These are phyloP conservation scores for Esperia sulphurella DNA, from an alignment of 2,888 invertebrate species.

Conservation along the genomic window DNA sequence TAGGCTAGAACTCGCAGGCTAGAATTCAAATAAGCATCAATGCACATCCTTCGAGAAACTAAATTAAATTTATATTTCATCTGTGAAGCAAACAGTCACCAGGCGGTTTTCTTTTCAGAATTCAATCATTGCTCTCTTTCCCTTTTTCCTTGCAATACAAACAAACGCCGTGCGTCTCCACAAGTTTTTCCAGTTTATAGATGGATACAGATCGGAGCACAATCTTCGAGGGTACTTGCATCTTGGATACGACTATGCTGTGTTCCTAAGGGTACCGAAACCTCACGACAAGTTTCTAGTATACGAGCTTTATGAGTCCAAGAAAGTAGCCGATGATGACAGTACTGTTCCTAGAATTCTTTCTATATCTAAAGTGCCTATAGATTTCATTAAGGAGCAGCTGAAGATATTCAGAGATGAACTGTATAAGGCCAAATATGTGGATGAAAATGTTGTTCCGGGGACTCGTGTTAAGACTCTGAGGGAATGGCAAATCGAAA, in stretches of 20 bases:
- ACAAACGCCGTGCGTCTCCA: conserved; percentile 47
- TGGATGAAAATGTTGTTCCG: conserved; percentile 47
- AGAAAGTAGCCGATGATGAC: conserved; percentile 37
- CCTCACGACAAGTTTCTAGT: conserved; percentile 50
- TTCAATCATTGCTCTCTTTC: conserved; percentile 17
- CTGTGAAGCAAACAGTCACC: conserved; percentile 5
- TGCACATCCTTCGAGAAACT: not conserved
- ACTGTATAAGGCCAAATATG: conserved; percentile 51
- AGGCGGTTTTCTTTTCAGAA: conserved; percentile 29
- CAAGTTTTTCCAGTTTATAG: conserved; percentile 57
- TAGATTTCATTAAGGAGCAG: conserved; percentile 56
- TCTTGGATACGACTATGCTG: conserved; percentile 56
- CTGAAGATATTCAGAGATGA: conserved; percentile 46
- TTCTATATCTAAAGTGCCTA: conserved; percentile 57
- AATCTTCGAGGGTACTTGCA: conserved; percentile 54
- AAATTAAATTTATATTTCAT: conserved; percentile 5
- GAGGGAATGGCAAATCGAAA: conserved; percentile 65
- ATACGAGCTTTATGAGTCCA: conserved; percentile 62
- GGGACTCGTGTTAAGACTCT: conserved; percentile 57
- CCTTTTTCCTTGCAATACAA: conserved; percentile 19
- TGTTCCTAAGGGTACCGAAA: conserved; percentile 48
- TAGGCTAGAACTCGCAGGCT: too few species aligned
- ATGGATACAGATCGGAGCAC: conserved; percentile 53
- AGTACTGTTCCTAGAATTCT: conserved; percentile 45
- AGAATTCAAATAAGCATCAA: not conserved